Evolutionary conservation across 2,113 vertebrate species (phyloP).

Genomic region (Sakesphorus luctuosus): DNA sequence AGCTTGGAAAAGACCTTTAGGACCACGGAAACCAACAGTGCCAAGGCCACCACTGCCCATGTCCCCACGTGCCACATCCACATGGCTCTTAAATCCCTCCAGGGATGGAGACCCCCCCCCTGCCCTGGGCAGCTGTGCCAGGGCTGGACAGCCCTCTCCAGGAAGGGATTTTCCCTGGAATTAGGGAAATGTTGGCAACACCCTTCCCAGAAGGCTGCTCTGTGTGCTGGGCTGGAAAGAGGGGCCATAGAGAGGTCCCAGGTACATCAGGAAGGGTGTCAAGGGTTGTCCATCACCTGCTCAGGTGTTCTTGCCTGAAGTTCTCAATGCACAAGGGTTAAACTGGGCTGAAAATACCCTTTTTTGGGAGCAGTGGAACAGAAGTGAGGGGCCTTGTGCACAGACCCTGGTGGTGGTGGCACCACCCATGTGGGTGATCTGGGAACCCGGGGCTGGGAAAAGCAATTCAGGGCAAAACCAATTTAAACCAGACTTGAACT

Average conservation of each 20-base stretch:
- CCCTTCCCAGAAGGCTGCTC: neutral
- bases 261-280: neutral
- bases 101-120: too few relatives aligned
- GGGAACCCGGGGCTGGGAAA: neutral
- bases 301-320: neutral
- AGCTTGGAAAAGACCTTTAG: neutral
- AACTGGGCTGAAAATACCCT: neutral
- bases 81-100: too few relatives aligned
- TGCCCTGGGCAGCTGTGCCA: too few relatives aligned
- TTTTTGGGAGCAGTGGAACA: neutral
- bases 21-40: neutral
- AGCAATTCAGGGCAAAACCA: neutral
- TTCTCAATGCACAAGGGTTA: neutral
- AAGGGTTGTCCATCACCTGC: neutral
- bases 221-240: neutral
- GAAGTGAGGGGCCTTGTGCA: neutral
- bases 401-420: neutral
- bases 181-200: neutral
- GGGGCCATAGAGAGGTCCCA: neutral
- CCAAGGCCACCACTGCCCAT: neutral
- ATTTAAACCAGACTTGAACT: neutral
- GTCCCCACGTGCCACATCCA: neutral
- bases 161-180: fast-evolving
- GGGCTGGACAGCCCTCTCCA: neutral
- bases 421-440: neutral